Base-by-base conservation (phyloP, 2,113 vertebrate genomes). In the Cololabis saira region DNA sequence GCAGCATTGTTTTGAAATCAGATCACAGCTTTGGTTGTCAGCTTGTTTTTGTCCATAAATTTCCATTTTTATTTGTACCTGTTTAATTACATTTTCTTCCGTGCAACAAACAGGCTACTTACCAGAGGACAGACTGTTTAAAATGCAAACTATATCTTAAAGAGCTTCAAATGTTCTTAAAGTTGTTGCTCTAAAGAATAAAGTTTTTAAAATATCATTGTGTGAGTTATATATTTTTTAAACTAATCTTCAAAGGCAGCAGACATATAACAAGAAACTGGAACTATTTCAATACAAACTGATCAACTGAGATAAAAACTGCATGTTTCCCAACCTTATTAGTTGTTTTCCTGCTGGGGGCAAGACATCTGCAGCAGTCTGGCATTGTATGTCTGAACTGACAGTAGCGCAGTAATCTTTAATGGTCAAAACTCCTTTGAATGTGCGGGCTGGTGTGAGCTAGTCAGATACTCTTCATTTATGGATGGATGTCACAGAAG, bases 351-450 rank as follows among this genome's bases (percentile, higher is more conserved):
- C 50, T 40, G 22, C 56, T 62, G 60, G 10, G 27, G 41, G 65
- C 16, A 14, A 76, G 58, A 48, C 42, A 65, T 51, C 58, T 53
- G n/a, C 45, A 52, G 24, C n/a, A 12, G 33, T 61, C 22, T 5
- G 13, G 16, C 24, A 60, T 12, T 19, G 5, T 59, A 68, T 37
- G 33, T 7, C 33, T 37, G 33, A 10, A 51, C 17, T 52, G 51
- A 60, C 44, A 30, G 16, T 5, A 42, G 40, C 61, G 50, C 24
- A 45, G 17, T 30, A 13, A 59, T 74, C 15, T 49, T 69, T 18
- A 59, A 37, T 52, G 58, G 50, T 69, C 64, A 60, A 41, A 43
- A 57, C 45, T 54, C 56, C 37, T 41, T 52, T 58, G 37, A 64
- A 58, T 72, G 71, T 64, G 60, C 63, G 53, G 52, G 40, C 51